phyloP scores from a whole-genome alignment of 2,797 vertebrate genomes.

The Dallia pectoralis region DNA sequence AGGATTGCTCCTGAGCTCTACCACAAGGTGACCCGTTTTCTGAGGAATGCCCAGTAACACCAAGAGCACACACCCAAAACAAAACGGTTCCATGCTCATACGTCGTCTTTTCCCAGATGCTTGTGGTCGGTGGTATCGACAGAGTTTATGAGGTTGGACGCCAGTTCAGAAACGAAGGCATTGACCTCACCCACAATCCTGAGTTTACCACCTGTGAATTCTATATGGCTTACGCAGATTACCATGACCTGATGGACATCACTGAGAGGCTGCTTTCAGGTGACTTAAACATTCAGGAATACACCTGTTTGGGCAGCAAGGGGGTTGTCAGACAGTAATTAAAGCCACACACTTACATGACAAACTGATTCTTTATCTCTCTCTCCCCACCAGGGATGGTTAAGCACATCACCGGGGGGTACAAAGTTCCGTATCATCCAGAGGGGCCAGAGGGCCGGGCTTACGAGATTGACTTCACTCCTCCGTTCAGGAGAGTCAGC shows the following conservation, averaged over 20 bases:
- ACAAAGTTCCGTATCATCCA: slow-evolving; percentile 91
- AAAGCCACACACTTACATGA: neutral
- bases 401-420: slow-evolving; percentile 88
- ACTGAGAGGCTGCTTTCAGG: slow-evolving; percentile 95
- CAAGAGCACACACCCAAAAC: neutral
- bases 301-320: too few species aligned
- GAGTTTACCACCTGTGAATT: slow-evolving; percentile 99
- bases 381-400: slow-evolving; percentile 85
- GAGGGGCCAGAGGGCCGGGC: slow-evolving; percentile 89
- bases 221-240: slow-evolving; percentile 99
- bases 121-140: slow-evolving; percentile 96
- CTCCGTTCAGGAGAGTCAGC: slow-evolving; percentile 88
- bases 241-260: slow-evolving; percentile 94
- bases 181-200: slow-evolving; percentile 97
- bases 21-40: slow-evolving; percentile 83
- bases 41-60: neutral
- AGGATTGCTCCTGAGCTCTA: slow-evolving; percentile 97
- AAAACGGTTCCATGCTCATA: neutral
- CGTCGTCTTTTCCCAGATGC: slow-evolving; percentile 76
- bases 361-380: neutral
- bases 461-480: slow-evolving; percentile 93
- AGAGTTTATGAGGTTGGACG: slow-evolving; percentile 95
- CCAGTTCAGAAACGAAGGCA: slow-evolving; percentile 98
- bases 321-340: neutral
- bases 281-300: slow-evolving; percentile 44